Percentiles rank a stretch among this genome's conserved stretches.
phyloP scores from a whole-genome alignment of 2,888 invertebrate genomes.

The Gasteruption jaculator region DNA sequence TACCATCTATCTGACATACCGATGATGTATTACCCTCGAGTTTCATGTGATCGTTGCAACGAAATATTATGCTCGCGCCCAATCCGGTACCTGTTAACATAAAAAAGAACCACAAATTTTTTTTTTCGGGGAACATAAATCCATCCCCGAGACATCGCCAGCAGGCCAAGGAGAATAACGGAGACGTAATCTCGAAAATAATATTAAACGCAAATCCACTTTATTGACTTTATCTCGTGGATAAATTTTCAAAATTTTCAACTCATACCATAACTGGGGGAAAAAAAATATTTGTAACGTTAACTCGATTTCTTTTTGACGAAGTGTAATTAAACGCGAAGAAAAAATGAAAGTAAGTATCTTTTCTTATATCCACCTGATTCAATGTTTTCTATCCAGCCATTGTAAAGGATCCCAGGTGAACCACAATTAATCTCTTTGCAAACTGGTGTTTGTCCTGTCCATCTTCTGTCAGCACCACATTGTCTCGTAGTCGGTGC shows the following conservation, averaged over 20 bases:
- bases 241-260: too few species aligned
- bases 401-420: slow-evolving; percentile 91
- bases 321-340: neutral
- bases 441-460: slow-evolving; percentile 85
- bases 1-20: slow-evolving; percentile 89
- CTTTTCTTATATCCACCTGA: slow-evolving; percentile 50
- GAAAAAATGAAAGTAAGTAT: slow-evolving; percentile 11
- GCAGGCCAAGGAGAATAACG: too few species aligned
- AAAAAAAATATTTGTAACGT: too few species aligned
- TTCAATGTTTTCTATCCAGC: slow-evolving; percentile 89
- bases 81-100: slow-evolving; percentile 81
- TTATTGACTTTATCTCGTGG: too few species aligned
- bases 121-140: too few species aligned
- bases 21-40: slow-evolving; percentile 85
- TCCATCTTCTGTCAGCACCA: slow-evolving; percentile 93
- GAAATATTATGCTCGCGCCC: slow-evolving; percentile 88
- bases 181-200: too few species aligned
- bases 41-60: slow-evolving; percentile 89
- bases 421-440: slow-evolving; percentile 98
- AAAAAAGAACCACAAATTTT: too few species aligned
- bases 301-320: too few species aligned
- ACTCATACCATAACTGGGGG: too few species aligned
- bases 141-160: too few species aligned
- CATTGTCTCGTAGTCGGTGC: slow-evolving; percentile 87
- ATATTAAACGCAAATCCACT: too few species aligned